phyloP scores from a whole-genome alignment of 2,888 invertebrate species.

The Synergus gifuensis region DNA sequence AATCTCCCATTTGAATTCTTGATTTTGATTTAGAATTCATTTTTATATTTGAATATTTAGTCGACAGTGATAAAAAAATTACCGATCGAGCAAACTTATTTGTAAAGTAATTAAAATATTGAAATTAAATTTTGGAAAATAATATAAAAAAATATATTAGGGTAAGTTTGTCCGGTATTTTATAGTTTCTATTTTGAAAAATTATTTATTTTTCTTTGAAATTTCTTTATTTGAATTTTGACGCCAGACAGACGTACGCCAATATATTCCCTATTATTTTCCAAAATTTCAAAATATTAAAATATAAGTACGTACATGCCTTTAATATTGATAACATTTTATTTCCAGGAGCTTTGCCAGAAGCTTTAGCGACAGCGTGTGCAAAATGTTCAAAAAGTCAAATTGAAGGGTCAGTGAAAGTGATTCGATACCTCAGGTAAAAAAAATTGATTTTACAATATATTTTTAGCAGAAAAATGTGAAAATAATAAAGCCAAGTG shows the following conservation, averaged over 20 bases:
- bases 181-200: too few species aligned
- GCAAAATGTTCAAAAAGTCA: slow-evolving; percentile 66
- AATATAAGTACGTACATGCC: too few species aligned
- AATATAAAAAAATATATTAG: not conserved
- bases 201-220: too few species aligned
- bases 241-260: too few species aligned
- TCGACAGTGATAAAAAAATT: not conserved
- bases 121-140: not conserved
- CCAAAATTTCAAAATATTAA: too few species aligned
- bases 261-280: too few species aligned
- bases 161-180: too few species aligned
- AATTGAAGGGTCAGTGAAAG: slow-evolving; percentile 62
- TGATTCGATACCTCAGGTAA: slow-evolving; percentile 65
- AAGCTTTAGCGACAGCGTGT: slow-evolving; percentile 64
- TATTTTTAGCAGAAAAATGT: not conserved
- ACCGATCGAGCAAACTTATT: too few species aligned
- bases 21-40: not conserved
- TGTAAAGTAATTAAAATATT: not conserved
- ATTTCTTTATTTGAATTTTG: too few species aligned
- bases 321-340: not conserved
- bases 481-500: too few species aligned
- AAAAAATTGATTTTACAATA: slow-evolving; percentile 18
- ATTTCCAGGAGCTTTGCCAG: slow-evolving; percentile 63
- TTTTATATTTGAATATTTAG: not conserved
- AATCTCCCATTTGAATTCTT: too few species aligned